Evolutionary conservation across 2,797 vertebrate species (phyloP), one percentile per base, ranked within the genome.

Genomic region (Tokudaia tokunoshimensis): DNA sequence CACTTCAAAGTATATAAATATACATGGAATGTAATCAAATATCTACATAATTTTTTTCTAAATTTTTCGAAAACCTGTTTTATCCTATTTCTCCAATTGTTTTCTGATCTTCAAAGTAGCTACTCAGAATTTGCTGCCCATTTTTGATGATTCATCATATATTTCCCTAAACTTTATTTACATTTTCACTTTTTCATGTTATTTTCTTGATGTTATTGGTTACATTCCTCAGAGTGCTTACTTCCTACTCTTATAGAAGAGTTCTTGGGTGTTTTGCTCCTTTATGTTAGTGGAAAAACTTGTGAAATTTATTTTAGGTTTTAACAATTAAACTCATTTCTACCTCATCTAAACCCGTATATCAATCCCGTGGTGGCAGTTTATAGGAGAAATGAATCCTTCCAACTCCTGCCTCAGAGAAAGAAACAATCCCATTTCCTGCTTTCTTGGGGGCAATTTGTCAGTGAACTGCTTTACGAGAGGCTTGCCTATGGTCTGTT

Each of bases 141-240:
- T 79, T 76, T 79, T 82, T 29, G 9, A 47, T 72, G 44, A 61
- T 75, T 92, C 15, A 0, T 3, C 59, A 4, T 0, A 3, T 52
- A 89, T 78, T 91, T 94, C 34, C 57, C 84, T 85, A 85, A 89
- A 59, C 79, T 90, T 52, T 72, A 55, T 65, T 24, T 76, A 15
- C 41, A 24, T 63, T 94, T 91, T 88, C 19, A 72, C 0, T 52
- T 86, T 93, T 90, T 29, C 55, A n/a, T 29, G 37, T 63, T 74
- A 72, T 55, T 37, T 79, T 44, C 75, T 34, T 55, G 9, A 47
- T 11, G 50, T 70, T 74, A 59, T 82, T 95, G 44, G 7, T 91
- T 91, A 52, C 26, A 76, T 85, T 78, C 47, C 29, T 61, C 34
- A 65, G 12, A 26, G 72, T 50, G 1, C 29, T 74, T 2, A 22